These are phyloP conservation scores for Patella vulgata DNA, from an alignment of 1,140 invertebrate genomes.

Conservation along the genomic window DNA sequence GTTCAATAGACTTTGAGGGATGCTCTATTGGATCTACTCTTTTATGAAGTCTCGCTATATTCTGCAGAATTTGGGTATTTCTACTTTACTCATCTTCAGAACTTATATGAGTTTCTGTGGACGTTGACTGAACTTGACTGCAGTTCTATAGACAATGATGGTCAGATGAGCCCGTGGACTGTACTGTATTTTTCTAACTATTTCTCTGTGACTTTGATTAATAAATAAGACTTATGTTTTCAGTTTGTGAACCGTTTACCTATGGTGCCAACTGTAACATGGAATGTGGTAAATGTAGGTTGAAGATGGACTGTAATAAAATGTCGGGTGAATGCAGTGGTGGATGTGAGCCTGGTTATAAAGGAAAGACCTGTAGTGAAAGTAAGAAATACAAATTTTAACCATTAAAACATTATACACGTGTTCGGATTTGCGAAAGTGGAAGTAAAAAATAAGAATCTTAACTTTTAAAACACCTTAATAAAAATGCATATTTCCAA, in stretches of 20 bases:
- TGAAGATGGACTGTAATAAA: constrained; percentile 32
- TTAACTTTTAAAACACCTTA: background rate
- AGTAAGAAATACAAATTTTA: constrained; percentile 19
- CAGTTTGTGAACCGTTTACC: constrained; percentile 34
- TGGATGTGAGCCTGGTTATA: constrained; percentile 40
- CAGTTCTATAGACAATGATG: no score
- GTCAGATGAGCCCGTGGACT: no score
- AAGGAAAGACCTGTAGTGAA: constrained; percentile 36
- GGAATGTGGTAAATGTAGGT: constrained; percentile 40
- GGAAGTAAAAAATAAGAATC: background rate
- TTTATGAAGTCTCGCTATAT: no score
- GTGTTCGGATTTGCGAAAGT: background rate
- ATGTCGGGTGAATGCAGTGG: constrained; percentile 36
- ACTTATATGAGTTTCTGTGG: no score
- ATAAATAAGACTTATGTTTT: no score
- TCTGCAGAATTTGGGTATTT: no score
- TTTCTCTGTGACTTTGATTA: no score
- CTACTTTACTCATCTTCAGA: no score
- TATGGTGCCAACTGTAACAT: constrained; percentile 39
- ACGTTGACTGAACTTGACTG: no score
- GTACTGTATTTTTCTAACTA: no score
- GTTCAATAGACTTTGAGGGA: no score
- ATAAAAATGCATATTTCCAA: background rate
- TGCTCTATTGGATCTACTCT: no score
- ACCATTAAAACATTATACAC: background rate